These are phyloP conservation scores for Caracal caracal DNA, from an alignment of 2,113 vertebrate genomes.

Conservation along the genomic window DNA sequence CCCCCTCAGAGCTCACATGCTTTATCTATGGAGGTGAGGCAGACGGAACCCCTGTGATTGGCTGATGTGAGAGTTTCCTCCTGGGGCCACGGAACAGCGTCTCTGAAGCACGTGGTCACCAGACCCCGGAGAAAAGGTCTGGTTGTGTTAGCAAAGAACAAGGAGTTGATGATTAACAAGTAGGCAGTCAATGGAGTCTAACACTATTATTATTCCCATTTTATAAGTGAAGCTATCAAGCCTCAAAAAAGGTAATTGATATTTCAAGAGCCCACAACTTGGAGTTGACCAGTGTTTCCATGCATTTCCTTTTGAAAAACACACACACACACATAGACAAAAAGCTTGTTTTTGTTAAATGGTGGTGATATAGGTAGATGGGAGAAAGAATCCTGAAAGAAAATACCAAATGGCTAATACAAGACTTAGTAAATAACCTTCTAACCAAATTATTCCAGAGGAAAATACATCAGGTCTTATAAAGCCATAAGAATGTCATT, in stretches of 20 bases:
- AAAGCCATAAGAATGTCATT: slow-evolving; percentile 34
- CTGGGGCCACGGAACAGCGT: background rate
- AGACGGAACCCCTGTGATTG: background rate
- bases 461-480: background rate
- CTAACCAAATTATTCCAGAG: slow-evolving; percentile 44
- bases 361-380: background rate
- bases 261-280: background rate
- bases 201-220: background rate
- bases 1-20: background rate
- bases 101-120: background rate
- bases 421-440: background rate
- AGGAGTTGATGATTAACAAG: background rate
- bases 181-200: background rate
- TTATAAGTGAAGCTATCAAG: background rate
- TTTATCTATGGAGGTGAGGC: background rate
- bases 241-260: background rate
- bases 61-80: background rate
- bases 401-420: background rate
- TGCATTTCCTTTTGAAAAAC: background rate
- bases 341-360: background rate
- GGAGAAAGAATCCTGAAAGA: slow-evolving; percentile 2
- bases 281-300: background rate
- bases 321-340: background rate
- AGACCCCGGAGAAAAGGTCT: background rate
- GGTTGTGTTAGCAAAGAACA: background rate